A percentile compares a stretch with the other conserved stretches of the same genome.
Evolutionary conservation across 1,140 invertebrate genomes (phyloP).

Genomic region (Zaprionus nigranus): DNA sequence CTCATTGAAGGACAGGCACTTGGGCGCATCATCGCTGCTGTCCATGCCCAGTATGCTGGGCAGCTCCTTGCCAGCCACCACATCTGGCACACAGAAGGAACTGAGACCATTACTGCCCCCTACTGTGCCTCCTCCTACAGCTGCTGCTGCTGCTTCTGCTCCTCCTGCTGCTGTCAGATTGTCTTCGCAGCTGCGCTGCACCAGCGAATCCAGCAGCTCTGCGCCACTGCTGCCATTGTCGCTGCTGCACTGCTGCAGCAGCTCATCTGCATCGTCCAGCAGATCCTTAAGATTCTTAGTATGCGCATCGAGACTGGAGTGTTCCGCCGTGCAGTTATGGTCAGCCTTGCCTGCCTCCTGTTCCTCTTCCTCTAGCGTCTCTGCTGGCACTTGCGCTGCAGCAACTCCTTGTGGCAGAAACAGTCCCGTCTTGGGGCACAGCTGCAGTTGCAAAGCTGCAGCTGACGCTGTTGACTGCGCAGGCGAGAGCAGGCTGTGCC

Average conservation of each 20-base stretch:
- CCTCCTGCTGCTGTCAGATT: conserved; percentile 70
- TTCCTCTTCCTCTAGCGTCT: background rate
- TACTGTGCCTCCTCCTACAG: conserved; percentile 35
- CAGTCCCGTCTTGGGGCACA: conserved; percentile 77
- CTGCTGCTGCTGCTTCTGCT: conserved; percentile 6
- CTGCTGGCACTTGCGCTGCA: background rate
- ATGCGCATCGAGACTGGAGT: conserved; percentile 60
- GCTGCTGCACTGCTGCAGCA: conserved; percentile 85
- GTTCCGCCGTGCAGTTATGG: conserved; percentile 18
- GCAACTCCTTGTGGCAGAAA: conserved; percentile 62
- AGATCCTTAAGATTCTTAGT: conserved; percentile 83
- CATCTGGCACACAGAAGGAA: conserved; percentile 85
- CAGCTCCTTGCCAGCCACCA: conserved; percentile 83
- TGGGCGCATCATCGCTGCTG: conserved; percentile 85
- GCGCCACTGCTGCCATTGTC: conserved; percentile 85
- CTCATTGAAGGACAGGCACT: conserved; percentile 83
- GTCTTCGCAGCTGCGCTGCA: conserved; percentile 87
- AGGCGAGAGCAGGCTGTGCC: background rate
- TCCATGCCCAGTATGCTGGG: conserved; percentile 78
- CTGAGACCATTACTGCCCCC: conserved; percentile 33
- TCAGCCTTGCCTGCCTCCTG: background rate
- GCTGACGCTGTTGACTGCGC: background rate
- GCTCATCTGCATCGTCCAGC: conserved; percentile 82
- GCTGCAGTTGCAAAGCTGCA: conserved; percentile 56
- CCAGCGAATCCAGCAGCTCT: conserved; percentile 86